Percentiles rank a stretch among this genome's conserved stretches.
These are phyloP conservation scores for Scaptomyza cyrtandrae DNA, from an alignment of 2,888 invertebrate genomes.

Conservation along the genomic window DNA sequence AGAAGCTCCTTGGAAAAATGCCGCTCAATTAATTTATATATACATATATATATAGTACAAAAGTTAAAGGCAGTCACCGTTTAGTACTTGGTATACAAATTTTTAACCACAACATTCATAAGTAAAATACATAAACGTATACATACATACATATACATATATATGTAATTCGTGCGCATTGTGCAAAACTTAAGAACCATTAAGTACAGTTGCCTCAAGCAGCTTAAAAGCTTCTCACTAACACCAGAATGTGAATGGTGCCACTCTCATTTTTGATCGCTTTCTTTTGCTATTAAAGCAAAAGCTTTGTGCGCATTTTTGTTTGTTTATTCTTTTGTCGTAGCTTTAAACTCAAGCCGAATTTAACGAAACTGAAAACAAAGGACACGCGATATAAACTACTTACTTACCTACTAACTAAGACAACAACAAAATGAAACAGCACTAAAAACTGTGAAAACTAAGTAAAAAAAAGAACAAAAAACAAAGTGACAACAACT, in stretches of 20 bases:
- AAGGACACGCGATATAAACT: conserved; percentile 3
- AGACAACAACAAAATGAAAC: conserved; percentile 4
- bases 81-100: conserved; percentile 33
- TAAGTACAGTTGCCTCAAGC: conserved; percentile 7
- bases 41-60: conserved; percentile 13
- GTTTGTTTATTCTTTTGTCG: too few species aligned
- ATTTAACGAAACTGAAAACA: conserved; percentile 49
- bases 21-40: background rate
- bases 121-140: background rate
- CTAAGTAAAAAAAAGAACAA: conserved; percentile 12
- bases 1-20: background rate
- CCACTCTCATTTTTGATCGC: background rate
- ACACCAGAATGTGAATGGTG: background rate
- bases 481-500: background rate
- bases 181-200: conserved; percentile 11
- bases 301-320: conserved; percentile 17
- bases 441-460: conserved; percentile 45
- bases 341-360: conserved; percentile 54
- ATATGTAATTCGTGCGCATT: conserved; percentile 12
- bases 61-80: conserved; percentile 24
- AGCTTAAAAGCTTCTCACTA: conserved; percentile 4
- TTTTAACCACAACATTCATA: background rate
- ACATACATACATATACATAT: background rate
- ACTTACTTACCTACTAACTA: conserved; percentile 14
- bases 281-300: conserved; percentile 3